Conservation (phyloP, 2,797 vertebrate genomes). For the Pseudotriccus pelzelni region DNA sequence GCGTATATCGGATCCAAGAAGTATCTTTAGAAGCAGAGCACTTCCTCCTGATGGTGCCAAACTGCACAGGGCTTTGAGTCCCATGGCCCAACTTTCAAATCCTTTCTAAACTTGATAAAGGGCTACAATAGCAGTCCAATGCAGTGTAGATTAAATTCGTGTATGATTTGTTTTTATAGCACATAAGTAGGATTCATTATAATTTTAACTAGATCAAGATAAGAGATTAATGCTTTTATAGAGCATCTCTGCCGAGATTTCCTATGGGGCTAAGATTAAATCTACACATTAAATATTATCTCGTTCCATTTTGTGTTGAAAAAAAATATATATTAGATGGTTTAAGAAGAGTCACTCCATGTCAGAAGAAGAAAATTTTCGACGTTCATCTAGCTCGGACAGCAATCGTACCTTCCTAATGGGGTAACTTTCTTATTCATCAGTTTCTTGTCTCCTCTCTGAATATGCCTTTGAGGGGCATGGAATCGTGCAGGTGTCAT, state of each 20-base stretch:
- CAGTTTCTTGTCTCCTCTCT: neutral
- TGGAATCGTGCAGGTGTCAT: neutral
- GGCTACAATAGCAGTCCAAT: neutral
- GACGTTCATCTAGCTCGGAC: neutral
- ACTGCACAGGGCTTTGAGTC: neutral
- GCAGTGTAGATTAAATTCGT: neutral
- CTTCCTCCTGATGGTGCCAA: neutral
- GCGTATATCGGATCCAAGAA: neutral
- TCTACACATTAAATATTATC: neutral
- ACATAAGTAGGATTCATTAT: conserved; percentile 25
- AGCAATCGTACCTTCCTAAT: neutral
- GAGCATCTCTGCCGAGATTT: conserved; percentile 50
- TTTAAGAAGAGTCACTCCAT: neutral
- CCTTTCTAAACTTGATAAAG: conserved; percentile 11
- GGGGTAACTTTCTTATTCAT: neutral
- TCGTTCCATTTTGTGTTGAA: neutral
- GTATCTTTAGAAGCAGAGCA: neutral
- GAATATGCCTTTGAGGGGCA: neutral
- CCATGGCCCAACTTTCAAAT: neutral
- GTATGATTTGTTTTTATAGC: conserved; percentile 34
- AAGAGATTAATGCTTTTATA: conserved; percentile 30
- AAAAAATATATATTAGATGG: neutral
- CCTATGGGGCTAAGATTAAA: neutral
- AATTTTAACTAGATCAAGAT: conserved; percentile 50
- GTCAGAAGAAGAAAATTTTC: neutral